Percentiles rank a stretch among this genome's conserved stretches.
These are phyloP conservation scores for Rhagonycha fulva DNA, from an alignment of 2,888 invertebrate genomes.

Conservation along the genomic window DNA sequence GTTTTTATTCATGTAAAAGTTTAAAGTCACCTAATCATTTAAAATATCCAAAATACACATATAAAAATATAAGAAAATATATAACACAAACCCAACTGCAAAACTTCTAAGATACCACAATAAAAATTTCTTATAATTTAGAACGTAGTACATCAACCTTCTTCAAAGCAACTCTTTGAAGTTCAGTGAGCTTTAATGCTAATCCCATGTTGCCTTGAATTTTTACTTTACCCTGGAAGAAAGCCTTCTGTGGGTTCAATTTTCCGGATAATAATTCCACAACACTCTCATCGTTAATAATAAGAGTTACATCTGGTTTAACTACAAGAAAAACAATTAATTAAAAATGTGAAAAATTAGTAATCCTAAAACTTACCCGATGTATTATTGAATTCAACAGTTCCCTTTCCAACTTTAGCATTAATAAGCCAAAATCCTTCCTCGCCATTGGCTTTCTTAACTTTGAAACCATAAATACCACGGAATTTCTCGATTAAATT, in stretches of 20 bases:
- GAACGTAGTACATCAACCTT: constrained; percentile 76
- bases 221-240: constrained; percentile 95
- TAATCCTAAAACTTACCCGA: constrained; percentile 50
- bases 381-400: constrained; percentile 69
- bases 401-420: constrained; percentile 88
- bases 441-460: constrained; percentile 78
- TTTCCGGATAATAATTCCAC: constrained; percentile 87
- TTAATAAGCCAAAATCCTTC: constrained; percentile 92
- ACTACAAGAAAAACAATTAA: constrained; percentile 56
- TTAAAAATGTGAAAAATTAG: background rate
- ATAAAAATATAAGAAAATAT: background rate
- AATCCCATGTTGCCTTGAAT: constrained; percentile 96
- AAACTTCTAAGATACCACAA: background rate
- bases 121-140: constrained; percentile 65
- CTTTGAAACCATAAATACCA: constrained; percentile 88
- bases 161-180: constrained; percentile 74
- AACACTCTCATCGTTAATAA: constrained; percentile 87
- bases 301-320: constrained; percentile 89
- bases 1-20: background rate
- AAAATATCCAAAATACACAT: background rate
- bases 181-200: constrained; percentile 89
- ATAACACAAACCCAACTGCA: background rate
- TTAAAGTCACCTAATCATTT: background rate
- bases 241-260: constrained; percentile 93
- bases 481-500: constrained; percentile 83